Conservation (phyloP, 2,113 vertebrate genomes). For the Cyanistes caeruleus region DNA sequence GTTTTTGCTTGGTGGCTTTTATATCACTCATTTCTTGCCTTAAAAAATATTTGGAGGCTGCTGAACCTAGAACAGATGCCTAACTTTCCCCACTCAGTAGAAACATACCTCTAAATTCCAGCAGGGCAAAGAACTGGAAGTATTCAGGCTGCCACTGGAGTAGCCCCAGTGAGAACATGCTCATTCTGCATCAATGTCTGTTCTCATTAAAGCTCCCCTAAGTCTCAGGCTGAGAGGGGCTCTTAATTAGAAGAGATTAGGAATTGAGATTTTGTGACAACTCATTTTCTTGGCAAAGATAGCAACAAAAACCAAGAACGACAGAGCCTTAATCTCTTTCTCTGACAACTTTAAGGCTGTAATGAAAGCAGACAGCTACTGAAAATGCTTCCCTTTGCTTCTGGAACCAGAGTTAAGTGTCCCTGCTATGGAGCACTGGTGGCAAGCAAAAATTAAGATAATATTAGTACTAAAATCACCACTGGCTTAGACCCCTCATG, state of each 20-base stretch:
- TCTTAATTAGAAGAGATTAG: constrained; percentile 22
- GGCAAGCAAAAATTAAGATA: not conserved
- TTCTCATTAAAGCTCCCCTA: not conserved
- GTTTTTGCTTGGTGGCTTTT: not conserved
- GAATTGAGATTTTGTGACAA: constrained; percentile 21
- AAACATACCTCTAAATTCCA: not conserved
- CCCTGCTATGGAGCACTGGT: not conserved
- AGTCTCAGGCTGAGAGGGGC: not conserved
- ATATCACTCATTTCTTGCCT: not conserved
- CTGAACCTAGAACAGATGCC: not conserved
- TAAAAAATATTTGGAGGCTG: not conserved
- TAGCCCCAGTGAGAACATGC: not conserved
- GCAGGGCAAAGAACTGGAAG: not conserved
- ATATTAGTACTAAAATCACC: not conserved
- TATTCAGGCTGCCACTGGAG: not conserved
- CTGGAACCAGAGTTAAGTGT: not conserved
- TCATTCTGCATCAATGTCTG: not conserved
- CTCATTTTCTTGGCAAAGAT: constrained; percentile 45
- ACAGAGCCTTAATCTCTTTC: constrained; percentile 28
- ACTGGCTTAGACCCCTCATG: not conserved
- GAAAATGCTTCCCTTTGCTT: not conserved
- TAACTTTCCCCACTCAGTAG: not conserved
- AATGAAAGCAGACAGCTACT: constrained; percentile 39
- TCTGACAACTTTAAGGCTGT: not conserved
- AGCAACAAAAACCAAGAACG: not conserved